Percentiles rank a stretch among this genome's conserved stretches.
phyloP scores from a whole-genome alignment of 2,888 invertebrate species.

The Tineola bisselliella region DNA sequence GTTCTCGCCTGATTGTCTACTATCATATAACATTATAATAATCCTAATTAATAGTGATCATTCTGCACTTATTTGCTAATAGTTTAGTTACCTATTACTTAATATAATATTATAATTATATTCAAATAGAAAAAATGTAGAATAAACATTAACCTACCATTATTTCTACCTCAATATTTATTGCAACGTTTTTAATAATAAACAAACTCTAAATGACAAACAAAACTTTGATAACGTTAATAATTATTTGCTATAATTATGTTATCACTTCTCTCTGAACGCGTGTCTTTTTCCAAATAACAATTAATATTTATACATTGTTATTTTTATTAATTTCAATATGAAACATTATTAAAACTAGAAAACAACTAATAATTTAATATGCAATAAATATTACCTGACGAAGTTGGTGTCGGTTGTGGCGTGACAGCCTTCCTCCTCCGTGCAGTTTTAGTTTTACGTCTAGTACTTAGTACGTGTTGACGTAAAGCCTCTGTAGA shows the following conservation, averaged over 20 bases:
- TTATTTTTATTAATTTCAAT: too few relatives aligned
- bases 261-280: too few relatives aligned
- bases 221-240: neutral
- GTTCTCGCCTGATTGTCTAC: neutral
- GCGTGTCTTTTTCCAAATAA: too few relatives aligned
- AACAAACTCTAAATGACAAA: neutral
- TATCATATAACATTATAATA: neutral
- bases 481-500: conserved; percentile 33
- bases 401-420: neutral
- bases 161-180: neutral
- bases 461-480: conserved; percentile 18
- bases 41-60: neutral
- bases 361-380: too few relatives aligned
- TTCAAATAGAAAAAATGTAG: too few relatives aligned
- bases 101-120: too few relatives aligned
- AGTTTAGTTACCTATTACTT: too few relatives aligned
- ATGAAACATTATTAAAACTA: too few relatives aligned
- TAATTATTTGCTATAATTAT: neutral
- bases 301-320: too few relatives aligned
- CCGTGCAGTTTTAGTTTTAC: neutral
- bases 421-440: conserved; percentile 3
- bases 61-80: too few relatives aligned
- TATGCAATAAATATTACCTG: too few relatives aligned
- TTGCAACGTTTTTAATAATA: neutral
- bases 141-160: too few relatives aligned